Conservation (phyloP, 2,888 invertebrate genomes). For the Agonopterix arenella region DNA sequence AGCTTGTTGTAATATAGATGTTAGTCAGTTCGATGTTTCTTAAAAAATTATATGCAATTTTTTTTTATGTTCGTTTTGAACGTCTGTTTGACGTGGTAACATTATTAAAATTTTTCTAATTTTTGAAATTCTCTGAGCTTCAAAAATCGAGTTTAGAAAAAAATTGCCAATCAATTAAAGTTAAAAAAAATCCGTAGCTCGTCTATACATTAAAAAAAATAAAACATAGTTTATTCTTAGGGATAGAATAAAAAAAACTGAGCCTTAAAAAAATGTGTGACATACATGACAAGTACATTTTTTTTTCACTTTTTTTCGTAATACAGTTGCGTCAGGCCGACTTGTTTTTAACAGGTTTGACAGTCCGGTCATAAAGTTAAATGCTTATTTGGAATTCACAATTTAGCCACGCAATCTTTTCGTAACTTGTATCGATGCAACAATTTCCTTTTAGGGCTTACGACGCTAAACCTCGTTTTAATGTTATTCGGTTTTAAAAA, state of each 20-base stretch:
- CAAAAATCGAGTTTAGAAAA: slow-evolving; percentile 52
- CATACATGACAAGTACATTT: slow-evolving; percentile 13
- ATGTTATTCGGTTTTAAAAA: background rate
- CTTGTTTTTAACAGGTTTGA: slow-evolving; percentile 14
- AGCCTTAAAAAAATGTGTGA: slow-evolving; percentile 15
- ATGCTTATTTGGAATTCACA: slow-evolving; percentile 6
- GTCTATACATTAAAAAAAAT: slow-evolving; percentile 6
- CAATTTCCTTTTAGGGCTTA: slow-evolving; percentile 12
- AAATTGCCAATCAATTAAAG: slow-evolving; percentile 34
- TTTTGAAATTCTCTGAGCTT: slow-evolving; percentile 42
- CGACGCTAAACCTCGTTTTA: background rate
- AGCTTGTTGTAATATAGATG: slow-evolving; percentile 47
- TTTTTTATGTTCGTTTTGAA: background rate
- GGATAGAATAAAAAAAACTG: background rate
- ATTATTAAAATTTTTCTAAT: slow-evolving; percentile 13
- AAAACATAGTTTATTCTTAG: slow-evolving; percentile 5
- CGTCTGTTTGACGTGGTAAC: background rate
- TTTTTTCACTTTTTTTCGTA: slow-evolving; percentile 10
- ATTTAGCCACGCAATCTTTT: slow-evolving; percentile 9
- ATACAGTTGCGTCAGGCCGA: slow-evolving; percentile 8
- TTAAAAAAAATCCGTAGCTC: background rate
- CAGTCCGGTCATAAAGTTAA: slow-evolving; percentile 9
- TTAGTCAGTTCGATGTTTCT: slow-evolving; percentile 53
- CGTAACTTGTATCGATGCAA: slow-evolving; percentile 17
- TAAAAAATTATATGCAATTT: slow-evolving; percentile 29